Evolutionary conservation across 2,113 vertebrate genomes (phyloP).

Genomic region (Rhodinocichla rosea): DNA sequence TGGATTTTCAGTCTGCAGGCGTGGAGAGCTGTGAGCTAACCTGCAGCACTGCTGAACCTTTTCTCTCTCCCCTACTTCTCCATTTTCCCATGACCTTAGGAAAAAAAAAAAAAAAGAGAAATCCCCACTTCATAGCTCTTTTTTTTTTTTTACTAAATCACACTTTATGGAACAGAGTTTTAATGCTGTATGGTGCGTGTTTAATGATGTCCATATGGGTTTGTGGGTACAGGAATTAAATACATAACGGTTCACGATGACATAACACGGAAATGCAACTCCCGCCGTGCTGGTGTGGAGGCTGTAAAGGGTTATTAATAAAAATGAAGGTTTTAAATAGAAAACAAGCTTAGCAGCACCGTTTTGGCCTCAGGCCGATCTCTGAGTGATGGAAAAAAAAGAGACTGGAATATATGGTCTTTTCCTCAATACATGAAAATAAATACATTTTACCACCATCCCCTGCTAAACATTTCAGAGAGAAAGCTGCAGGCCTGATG

Average conservation of each 20-base stretch:
- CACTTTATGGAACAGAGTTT: conserved; percentile 63
- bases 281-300: conserved; percentile 62
- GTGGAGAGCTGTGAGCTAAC: background rate
- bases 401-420: conserved; percentile 53
- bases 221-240: conserved; percentile 72
- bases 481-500: conserved; percentile 17
- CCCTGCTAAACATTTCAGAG: conserved; percentile 30
- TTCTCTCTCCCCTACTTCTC: conserved; percentile 44
- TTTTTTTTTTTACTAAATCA: conserved; percentile 44
- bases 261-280: conserved; percentile 72
- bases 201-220: conserved; percentile 74
- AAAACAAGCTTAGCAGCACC: conserved; percentile 69
- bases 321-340: conserved; percentile 73
- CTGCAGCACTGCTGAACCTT: background rate
- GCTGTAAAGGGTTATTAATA: conserved; percentile 73
- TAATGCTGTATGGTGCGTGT: conserved; percentile 54
- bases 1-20: background rate
- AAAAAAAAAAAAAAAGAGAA: background rate
- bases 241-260: conserved; percentile 64
- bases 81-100: conserved; percentile 68
- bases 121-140: conserved; percentile 42
- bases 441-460: conserved; percentile 57
- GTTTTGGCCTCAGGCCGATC: conserved; percentile 68
- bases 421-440: conserved; percentile 55
- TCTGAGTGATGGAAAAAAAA: conserved; percentile 64